Percentiles rank a stretch among this genome's conserved stretches.
Evolutionary conservation across 2,888 invertebrate genomes (phyloP).

Genomic region (Pachliopta kotzebuea): DNA sequence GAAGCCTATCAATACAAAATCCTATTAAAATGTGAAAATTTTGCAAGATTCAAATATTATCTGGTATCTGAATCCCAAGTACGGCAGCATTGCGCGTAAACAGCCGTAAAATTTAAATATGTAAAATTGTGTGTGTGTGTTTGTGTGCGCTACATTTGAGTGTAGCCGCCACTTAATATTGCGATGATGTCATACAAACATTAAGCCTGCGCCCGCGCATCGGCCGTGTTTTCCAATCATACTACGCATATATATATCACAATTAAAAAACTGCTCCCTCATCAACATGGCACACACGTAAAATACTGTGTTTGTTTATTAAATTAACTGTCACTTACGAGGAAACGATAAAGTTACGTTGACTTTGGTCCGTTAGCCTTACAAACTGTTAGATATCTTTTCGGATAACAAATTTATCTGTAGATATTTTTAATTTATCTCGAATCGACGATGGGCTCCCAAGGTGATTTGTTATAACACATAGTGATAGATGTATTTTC

Average conservation of each 20-base stretch:
- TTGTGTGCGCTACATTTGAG: slow-evolving; percentile 26
- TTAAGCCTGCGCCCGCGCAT: slow-evolving; percentile 35
- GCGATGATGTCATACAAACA: slow-evolving; percentile 39
- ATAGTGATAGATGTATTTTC: too few species aligned
- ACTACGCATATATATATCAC: slow-evolving; percentile 41
- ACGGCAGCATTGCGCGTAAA: slow-evolving; percentile 8
- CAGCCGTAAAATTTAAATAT: slow-evolving; percentile 13
- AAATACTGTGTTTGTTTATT: slow-evolving; percentile 6
- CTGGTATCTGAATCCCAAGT: not conserved
- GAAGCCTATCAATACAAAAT: not conserved
- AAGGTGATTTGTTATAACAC: slow-evolving; percentile 3
- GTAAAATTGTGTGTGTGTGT: slow-evolving; percentile 9
- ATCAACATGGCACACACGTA: slow-evolving; percentile 4
- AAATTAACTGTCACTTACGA: slow-evolving; percentile 5
- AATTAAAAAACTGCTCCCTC: slow-evolving; percentile 43
- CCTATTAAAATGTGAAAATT: not conserved
- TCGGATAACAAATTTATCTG: slow-evolving; percentile 7
- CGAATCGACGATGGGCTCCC: slow-evolving; percentile 1
- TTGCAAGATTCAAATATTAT: not conserved
- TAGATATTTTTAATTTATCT: slow-evolving; percentile 14
- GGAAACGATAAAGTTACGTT: slow-evolving; percentile 13
- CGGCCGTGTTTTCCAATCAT: slow-evolving; percentile 35
- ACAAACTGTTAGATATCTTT: slow-evolving; percentile 14
- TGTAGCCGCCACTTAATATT: slow-evolving; percentile 35
- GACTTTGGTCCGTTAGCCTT: not conserved